Percentiles rank a stretch among this genome's conserved stretches.
Evolutionary conservation across 2,113 vertebrate species (phyloP).

Genomic region (Catharus bicknelli): DNA sequence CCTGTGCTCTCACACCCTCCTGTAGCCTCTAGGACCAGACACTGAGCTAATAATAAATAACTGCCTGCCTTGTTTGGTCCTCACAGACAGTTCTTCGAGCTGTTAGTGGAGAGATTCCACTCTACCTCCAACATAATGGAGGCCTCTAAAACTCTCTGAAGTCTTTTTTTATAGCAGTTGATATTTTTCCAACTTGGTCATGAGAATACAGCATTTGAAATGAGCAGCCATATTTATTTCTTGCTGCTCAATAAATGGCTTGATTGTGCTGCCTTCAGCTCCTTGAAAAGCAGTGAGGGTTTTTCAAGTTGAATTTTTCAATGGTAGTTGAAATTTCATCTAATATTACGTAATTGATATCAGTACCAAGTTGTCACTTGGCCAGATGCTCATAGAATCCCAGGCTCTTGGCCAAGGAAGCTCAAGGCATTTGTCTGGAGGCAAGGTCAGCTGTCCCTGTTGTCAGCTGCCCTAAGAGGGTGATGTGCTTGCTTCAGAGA

Average conservation of each 20-base stretch:
- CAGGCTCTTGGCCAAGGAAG: slow-evolving; percentile 41
- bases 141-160: neutral
- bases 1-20: neutral
- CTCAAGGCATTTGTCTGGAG: neutral
- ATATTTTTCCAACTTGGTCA: neutral
- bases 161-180: neutral
- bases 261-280: neutral
- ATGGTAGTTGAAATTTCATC: slow-evolving; percentile 13
- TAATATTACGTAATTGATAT: neutral
- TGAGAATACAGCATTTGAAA: neutral
- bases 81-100: neutral
- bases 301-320: slow-evolving; percentile 28
- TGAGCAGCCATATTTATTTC: neutral
- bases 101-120: neutral
- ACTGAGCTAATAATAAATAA: neutral
- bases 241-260: neutral
- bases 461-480: neutral
- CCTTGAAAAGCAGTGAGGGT: neutral
- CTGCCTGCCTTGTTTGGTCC: neutral
- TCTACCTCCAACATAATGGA: neutral
- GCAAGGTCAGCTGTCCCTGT: slow-evolving; percentile 27
- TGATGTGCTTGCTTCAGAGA: neutral
- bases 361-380: slow-evolving; percentile 34
- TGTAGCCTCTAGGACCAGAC: neutral
- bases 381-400: slow-evolving; percentile 43